Evolutionary conservation across 2,888 invertebrate genomes (phyloP).

Genomic region (Junonia oenone): DNA sequence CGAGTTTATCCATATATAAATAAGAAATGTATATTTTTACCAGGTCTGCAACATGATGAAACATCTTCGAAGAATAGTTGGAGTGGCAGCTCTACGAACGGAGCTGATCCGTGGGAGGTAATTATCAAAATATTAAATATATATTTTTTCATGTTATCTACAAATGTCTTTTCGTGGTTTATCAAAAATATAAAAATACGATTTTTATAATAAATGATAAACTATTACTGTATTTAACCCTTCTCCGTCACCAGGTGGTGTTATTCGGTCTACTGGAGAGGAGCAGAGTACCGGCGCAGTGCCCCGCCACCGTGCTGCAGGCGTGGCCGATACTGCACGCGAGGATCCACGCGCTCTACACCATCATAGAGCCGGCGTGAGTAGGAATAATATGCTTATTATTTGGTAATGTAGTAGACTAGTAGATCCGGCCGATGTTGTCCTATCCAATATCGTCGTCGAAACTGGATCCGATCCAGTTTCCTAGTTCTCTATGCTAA

Average conservation of each 20-base stretch:
- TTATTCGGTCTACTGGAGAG: slow-evolving; percentile 93
- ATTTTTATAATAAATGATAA: no score
- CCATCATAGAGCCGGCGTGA: slow-evolving; percentile 96
- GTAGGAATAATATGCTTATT: slow-evolving; percentile 42
- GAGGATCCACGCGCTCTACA: slow-evolving; percentile 92
- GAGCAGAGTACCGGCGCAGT: slow-evolving; percentile 88
- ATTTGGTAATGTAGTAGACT: no score
- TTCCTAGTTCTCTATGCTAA: no score
- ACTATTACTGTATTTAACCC: no score
- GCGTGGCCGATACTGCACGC: slow-evolving; percentile 98
- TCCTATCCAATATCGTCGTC: no score
- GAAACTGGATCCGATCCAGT: no score
- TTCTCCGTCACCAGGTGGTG: slow-evolving; percentile 79
- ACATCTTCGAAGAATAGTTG: slow-evolving; percentile 69
- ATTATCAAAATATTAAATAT: no score
- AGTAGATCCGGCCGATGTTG: no score
- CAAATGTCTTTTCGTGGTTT: no score
- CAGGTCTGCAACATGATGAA: slow-evolving; percentile 76
- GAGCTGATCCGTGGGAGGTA: slow-evolving; percentile 93
- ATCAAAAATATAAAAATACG: no score
- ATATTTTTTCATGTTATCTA: no score
- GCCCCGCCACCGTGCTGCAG: slow-evolving; percentile 91
- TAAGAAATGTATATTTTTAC: background rate
- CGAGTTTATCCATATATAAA: background rate
- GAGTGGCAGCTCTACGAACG: slow-evolving; percentile 63